Percentiles rank a stretch among this genome's conserved stretches.
Evolutionary conservation across 2,797 vertebrate species (phyloP).

Genomic region (Myotis findleyi): DNA sequence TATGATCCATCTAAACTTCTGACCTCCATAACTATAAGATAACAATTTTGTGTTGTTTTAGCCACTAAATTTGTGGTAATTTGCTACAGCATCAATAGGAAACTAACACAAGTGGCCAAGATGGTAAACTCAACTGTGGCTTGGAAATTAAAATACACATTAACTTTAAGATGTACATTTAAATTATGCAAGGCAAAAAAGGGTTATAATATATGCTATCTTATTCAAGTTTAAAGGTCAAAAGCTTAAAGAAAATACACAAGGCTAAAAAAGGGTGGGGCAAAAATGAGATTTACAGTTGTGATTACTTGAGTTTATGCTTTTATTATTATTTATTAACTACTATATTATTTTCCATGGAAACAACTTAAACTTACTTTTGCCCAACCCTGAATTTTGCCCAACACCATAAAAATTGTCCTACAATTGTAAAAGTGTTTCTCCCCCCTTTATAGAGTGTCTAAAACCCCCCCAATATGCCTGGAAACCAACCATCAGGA

Average conservation of each 20-base stretch:
- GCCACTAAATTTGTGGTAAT: neutral
- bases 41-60: neutral
- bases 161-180: neutral
- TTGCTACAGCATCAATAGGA: neutral
- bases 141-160: slow-evolving; percentile 21
- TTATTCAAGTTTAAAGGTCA: slow-evolving; percentile 30
- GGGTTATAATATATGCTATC: neutral
- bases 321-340: neutral
- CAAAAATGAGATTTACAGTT: neutral
- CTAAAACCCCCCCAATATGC: neutral
- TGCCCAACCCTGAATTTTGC: neutral
- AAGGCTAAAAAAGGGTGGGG: neutral
- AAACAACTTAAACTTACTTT: neutral
- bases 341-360: neutral
- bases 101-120: neutral
- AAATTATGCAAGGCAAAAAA: neutral
- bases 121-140: neutral
- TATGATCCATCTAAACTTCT: neutral
- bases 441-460: neutral
- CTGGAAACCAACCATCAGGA: slow-evolving; percentile 13
- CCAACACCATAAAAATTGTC: neutral
- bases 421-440: neutral
- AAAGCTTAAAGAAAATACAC: neutral
- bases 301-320: neutral
- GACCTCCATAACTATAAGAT: neutral